Base-by-base conservation (phyloP, 2,888 invertebrate genomes). In the Acronicta alni region DNA sequence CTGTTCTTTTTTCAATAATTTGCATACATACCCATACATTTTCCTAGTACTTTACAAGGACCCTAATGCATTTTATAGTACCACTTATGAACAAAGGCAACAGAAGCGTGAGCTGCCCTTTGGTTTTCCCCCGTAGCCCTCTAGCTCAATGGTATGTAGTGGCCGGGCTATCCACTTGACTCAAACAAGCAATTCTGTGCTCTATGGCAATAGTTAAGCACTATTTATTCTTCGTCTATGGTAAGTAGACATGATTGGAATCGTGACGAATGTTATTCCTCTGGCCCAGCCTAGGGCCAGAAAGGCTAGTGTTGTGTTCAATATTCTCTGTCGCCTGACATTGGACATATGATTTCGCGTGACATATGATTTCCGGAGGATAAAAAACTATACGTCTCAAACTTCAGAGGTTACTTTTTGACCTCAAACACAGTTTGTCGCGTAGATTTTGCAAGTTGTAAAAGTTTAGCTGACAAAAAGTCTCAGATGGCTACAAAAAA, bases 61-160 rank as follows among this genome's bases (percentile, higher is more conserved):
- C 12, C 15, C 41, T 55, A 51, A 43, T 52, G 47, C 72, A 72
- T 72, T 72, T 52, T 42, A 18, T 59, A 68, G 51, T 43, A 47
- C 46, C 43, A 18, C 35, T 49, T 32, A 20, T 39, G 5, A 16
- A 72, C 48, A 57, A 52, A 35, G 12, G 35, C n/a, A 54, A 67
- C 53, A 72, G 54, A 41, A 59, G 59, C 30, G 9, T 12, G 49
- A 18, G 46, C 72, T 67, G 72, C 67, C 68, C 68, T 23, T 32
- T 16, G 67, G 72, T 20, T 67, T 60, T 52, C 54, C 67, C 72
- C 39, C 32, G 15, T 39, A 37, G 23, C 46, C 16, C 15, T 43
- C 60, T 54, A 26, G 47, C 51, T 1, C 17, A 52, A 8, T 55
- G 41, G 54, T 44, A 55, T 45, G 72, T 60, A 60, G 49, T 32